Percentiles rank a stretch among this genome's conserved stretches.
phyloP scores from a whole-genome alignment of 2,888 invertebrate genomes.

The Actias luna region DNA sequence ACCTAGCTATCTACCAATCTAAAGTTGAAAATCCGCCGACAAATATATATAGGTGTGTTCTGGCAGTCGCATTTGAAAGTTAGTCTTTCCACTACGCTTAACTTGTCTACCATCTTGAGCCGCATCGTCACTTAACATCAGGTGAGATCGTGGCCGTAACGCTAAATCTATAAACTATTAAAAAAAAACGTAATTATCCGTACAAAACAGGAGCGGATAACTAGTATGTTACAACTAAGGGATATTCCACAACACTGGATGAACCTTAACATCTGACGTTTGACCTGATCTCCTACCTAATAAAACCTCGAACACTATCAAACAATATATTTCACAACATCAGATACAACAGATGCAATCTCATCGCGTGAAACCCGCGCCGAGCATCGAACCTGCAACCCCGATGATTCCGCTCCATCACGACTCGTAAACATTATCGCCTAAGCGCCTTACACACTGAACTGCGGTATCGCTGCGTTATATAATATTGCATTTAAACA shows the following conservation, averaged over 20 bases:
- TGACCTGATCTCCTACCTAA: constrained; percentile 6
- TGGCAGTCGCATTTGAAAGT: too few species aligned
- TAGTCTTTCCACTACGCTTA: too few species aligned
- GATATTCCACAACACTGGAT: neutral
- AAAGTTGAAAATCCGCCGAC: too few species aligned
- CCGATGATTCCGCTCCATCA: constrained; percentile 13
- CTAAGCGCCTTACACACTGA: neutral
- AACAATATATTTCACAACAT: constrained; percentile 11
- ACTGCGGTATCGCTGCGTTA: neutral
- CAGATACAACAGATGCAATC: constrained; percentile 8
- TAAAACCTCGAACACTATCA: constrained; percentile 12
- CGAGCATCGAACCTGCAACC: neutral
- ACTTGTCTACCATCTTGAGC: too few species aligned
- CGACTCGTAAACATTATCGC: constrained; percentile 12
- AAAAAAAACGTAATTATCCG: too few species aligned
- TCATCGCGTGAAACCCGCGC: neutral
- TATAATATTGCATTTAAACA: neutral
- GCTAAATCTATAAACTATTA: too few species aligned
- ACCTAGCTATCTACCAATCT: too few species aligned
- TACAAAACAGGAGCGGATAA: too few species aligned
- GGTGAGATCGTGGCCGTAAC: too few species aligned
- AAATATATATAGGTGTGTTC: too few species aligned
- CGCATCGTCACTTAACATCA: too few species aligned
- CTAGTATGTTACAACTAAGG: neutral
- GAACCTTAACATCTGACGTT: neutral